These are phyloP conservation scores for Saccopteryx leptura DNA, from an alignment of 2,113 vertebrate genomes.

Conservation along the genomic window DNA sequence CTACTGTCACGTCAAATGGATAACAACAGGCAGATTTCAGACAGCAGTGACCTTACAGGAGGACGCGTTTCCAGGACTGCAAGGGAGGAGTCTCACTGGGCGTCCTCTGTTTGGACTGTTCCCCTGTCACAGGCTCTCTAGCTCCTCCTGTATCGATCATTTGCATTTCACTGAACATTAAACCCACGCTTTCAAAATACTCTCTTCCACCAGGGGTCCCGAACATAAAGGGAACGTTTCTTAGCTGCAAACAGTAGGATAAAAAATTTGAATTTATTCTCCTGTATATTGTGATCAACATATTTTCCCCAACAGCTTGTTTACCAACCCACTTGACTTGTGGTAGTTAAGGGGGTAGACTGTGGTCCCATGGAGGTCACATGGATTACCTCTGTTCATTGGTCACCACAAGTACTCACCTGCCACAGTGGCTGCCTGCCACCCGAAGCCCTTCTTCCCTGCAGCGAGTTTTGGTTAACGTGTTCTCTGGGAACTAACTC, in stretches of 20 bases:
- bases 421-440: background rate
- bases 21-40: background rate
- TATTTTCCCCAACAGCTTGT: background rate
- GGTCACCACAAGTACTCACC: background rate
- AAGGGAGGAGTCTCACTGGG: background rate
- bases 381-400: background rate
- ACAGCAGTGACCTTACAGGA: background rate
- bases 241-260: background rate
- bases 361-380: background rate
- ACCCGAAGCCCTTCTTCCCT: background rate
- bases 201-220: background rate
- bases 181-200: background rate
- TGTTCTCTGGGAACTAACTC: background rate
- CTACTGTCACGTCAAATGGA: background rate
- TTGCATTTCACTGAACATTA: background rate
- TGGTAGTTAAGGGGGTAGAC: background rate
- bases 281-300: background rate
- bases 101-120: background rate
- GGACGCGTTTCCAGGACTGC: background rate
- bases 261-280: constrained; percentile 11
- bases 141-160: background rate
- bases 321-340: background rate
- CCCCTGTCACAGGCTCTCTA: background rate
- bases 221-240: background rate
- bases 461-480: background rate